Evolutionary conservation across 2,888 invertebrate genomes (phyloP), one percentile per base, ranked within the genome.

Genomic region (Herminia tarsipennalis): DNA sequence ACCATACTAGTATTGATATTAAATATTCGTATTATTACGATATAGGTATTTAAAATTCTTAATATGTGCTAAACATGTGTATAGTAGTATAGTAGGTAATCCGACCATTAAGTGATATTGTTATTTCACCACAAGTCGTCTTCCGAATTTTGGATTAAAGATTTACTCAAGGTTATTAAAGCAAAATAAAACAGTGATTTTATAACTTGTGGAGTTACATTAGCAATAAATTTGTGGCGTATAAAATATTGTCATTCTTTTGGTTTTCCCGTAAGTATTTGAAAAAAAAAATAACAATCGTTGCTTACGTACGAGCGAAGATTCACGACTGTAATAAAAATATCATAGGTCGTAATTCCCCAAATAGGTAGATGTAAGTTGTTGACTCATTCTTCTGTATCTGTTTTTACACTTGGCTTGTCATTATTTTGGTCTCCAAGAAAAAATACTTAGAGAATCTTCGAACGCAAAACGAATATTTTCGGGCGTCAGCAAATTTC

Each of bases 281-380:
- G 9, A 12, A 6, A 25, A 25, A 5, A 25, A 12, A 25, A 9
- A 25, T 25, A 25, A 25, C 12, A 8, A 12, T 5, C 3, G n/a
- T 33, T 25, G 25, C 8, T 36, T 36, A n/a, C 16, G 3, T 18
- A 29, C 14, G 9, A 18, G 25, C 17, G 24, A 13, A 30, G 18
- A 33, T 40, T 25, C 17, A 33, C 17, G 16, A 9, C n/a, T 16
- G 8, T 20, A 21, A 34, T 34, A 34, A 42, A 41, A 42, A 42
- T 34, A 41, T 10, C 21, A 42, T 12, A 17, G 21, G 34, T 20
- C 16, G 28, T 35, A 35, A 20, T 35, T 35, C 35, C 6, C 5
- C 8, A 29, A 34, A 42, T 42, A 35, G 29, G 29, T 42, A 35
- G 29, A 35, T 29, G 42, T 12, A 22, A 35, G 12, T 35, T 42